Percentiles rank a stretch among this genome's conserved stretches.
phyloP scores from a whole-genome alignment of 2,113 vertebrate species.

The Cercocebus atys region DNA sequence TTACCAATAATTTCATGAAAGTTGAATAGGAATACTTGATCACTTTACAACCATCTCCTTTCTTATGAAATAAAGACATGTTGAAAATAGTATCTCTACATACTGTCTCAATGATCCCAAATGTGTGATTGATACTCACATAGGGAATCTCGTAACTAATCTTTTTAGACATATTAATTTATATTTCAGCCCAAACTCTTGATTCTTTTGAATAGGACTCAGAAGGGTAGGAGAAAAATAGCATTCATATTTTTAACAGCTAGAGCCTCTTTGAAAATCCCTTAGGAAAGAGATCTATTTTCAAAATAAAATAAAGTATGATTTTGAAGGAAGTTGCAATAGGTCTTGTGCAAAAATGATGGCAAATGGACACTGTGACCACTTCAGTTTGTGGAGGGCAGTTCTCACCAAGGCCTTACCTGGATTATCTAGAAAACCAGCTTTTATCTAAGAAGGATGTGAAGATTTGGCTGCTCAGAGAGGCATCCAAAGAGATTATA shows the following conservation, averaged over 20 bases:
- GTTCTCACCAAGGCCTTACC: neutral
- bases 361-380: neutral
- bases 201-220: neutral
- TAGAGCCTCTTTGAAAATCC: neutral
- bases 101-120: neutral
- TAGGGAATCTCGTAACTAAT: neutral
- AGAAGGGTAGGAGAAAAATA: neutral
- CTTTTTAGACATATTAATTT: neutral
- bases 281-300: neutral
- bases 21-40: conserved; percentile 15
- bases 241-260: neutral
- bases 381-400: neutral
- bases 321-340: neutral
- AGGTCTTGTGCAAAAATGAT: neutral
- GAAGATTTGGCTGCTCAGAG: neutral
- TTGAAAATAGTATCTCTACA: neutral
- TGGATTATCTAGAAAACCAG: neutral
- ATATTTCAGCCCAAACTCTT: neutral
- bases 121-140: neutral
- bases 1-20: conserved; percentile 62
- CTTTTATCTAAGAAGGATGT: neutral
- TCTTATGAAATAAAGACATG: conserved; percentile 13
- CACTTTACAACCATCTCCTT: neutral
- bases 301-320: neutral
- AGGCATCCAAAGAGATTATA: neutral